Evolutionary conservation across 2,888 invertebrate species (phyloP), one percentile per base, ranked within the genome.

Genomic region (Melinaea menophilus): DNA sequence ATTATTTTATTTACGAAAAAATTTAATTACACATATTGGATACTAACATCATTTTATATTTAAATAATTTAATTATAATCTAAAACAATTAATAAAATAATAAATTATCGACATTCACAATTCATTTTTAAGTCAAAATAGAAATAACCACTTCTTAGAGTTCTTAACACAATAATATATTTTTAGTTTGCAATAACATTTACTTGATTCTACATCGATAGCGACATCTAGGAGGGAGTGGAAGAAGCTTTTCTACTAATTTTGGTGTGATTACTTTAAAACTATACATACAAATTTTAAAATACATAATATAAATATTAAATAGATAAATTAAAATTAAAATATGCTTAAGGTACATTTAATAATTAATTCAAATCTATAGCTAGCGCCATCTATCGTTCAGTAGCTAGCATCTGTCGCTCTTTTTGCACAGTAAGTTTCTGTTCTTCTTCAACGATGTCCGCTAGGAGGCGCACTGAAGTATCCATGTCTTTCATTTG

Each of bases 401-500:
- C 80, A 64, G 76, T 83, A 71, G 84, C 81, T 0, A 76, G 68
- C 57, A 82, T 74, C 35, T 79, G 73, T 46, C 75, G 76, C 58
- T 71, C 69, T 61, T 76, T 77, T n/a, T 70, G 66, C 55, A 68
- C 62, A 1, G 74, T 67, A 9, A 71, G 68, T 61, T 75, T 75
- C 68, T 93, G 91, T 74, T 94, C 94, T 65, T 93, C 92, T 70
- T 85, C 85, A 63, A 94, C 94, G 63, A 94, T 80, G 55, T 92
- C 90, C 11, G 92, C 93, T 75, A 95, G 88, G 69, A 91, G 83
- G 69, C 90, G 81, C 74, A 93, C 88, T 0, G 94, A 94, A 68
- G 84, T 79, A 63, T 94, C 91, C 85, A 95, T 95, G 69, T 95
- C 93, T 67, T 92, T 92, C 34, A 92, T 86, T 0, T 92, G 79